These are phyloP conservation scores for Siderastrea siderea DNA, from an alignment of 92 coral and sea anemone genomes.

Conservation along the genomic window DNA sequence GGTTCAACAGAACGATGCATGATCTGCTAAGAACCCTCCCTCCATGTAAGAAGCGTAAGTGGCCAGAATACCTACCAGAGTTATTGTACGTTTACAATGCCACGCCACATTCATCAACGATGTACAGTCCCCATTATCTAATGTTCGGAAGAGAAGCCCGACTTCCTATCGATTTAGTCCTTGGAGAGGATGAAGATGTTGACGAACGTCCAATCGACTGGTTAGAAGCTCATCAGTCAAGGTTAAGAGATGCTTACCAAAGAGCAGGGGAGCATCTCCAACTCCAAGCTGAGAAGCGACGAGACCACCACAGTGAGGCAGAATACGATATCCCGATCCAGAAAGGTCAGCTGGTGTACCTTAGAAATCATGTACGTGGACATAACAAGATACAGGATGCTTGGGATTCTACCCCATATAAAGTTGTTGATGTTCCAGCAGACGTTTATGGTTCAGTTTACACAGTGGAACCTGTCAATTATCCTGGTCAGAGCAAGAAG, in stretches of 20 bases:
- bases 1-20: slow-evolving; percentile 72
- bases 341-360: slow-evolving; percentile 38
- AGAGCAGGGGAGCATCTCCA: slow-evolving; percentile 77
- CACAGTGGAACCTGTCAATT: slow-evolving; percentile 11
- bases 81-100: slow-evolving; percentile 74
- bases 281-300: slow-evolving; percentile 17
- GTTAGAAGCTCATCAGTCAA: slow-evolving; percentile 44
- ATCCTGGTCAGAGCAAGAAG: slow-evolving; percentile 1
- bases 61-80: slow-evolving; percentile 74
- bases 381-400: slow-evolving; percentile 45
- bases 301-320: slow-evolving; percentile 34
- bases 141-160: slow-evolving; percentile 61
- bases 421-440: slow-evolving; percentile 14
- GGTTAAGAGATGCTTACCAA: slow-evolving; percentile 70
- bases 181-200: slow-evolving; percentile 23
- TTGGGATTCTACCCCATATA: slow-evolving; percentile 31
- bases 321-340: slow-evolving; percentile 28
- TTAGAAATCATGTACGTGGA: slow-evolving; percentile 47
- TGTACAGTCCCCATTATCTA: slow-evolving; percentile 67
- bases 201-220: background rate
- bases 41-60: slow-evolving; percentile 56
- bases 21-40: slow-evolving; percentile 61
- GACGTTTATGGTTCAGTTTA: background rate
- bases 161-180: slow-evolving; percentile 61
- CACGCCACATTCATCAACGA: slow-evolving; percentile 78